Percentiles rank a stretch among this genome's conserved stretches.
Conservation (phyloP, 2,797 vertebrate species). For the Artibeus jamaicensis region DNA sequence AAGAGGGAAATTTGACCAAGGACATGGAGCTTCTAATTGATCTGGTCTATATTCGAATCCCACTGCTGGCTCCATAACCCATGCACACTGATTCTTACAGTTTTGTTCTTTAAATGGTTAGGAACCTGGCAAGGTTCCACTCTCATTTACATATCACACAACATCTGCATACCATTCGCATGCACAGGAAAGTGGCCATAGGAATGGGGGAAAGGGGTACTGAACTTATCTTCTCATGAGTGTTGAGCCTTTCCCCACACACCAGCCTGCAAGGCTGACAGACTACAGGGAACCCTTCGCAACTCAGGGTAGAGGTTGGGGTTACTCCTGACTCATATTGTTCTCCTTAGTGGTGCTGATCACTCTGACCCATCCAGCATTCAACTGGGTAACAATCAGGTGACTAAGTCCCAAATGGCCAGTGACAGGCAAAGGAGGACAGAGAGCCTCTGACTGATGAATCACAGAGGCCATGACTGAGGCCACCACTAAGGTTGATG, state of each 20-base stretch:
- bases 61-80: neutral
- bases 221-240: neutral
- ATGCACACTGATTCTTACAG: neutral
- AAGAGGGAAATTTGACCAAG: neutral
- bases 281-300: neutral
- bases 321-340: conserved; percentile 11
- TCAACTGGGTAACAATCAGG: neutral
- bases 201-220: neutral
- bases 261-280: neutral
- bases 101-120: neutral
- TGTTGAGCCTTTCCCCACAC: neutral
- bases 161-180: neutral
- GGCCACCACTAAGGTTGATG: neutral
- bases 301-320: neutral
- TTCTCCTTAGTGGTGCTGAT: neutral
- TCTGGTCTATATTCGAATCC: neutral
- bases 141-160: neutral
- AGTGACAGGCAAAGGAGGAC: conserved; percentile 5
- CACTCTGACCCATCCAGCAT: neutral
- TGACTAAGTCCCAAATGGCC: conserved; percentile 59
- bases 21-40: neutral
- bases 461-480: neutral
- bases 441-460: neutral
- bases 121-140: neutral
- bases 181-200: neutral